Base-by-base conservation (phyloP, 2,888 invertebrate genomes). In the Eristalis arbustorum region DNA sequence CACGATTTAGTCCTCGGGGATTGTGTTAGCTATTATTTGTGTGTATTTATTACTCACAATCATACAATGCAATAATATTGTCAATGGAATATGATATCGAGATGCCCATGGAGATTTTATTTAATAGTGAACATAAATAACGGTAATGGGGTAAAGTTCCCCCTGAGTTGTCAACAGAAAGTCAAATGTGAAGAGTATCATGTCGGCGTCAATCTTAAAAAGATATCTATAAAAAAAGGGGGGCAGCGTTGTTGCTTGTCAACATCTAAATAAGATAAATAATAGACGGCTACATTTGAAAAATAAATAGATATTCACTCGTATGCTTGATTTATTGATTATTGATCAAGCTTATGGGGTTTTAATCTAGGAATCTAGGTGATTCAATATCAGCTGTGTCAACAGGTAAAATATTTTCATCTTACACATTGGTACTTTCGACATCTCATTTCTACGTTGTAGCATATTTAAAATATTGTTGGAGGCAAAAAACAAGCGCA, bases 1-100 rank as follows among this genome's bases (percentile, higher is more conserved):
- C 87, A 87, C 87, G 87, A 87, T 56, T 83, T 83, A 78, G 87
- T 83, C 83, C 78, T 79, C 74, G 63, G 87, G 75, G 62, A 78
- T 79, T 78, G 42, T 85, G 74, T 75, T 77, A 62, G 71, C 64
- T 68, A 64, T 78, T 71, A 78, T 82, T 83, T 74, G 61, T 66
- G 64, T 85, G 77, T 59, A 64, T 85, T 85, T 77, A 85, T 81
- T 81, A 76, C 63, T 73, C 25, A 59, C 25, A 76, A 73, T 64
- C 49, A 61, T 63, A 76, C 72, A 80, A 76, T 81, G 76, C 59
- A 72, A 75, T 79, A 66, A 40, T 75, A 62, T 75, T 75, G 74
- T 67, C 56, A 84, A 67, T 79, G 71, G 18, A 81, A 85, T 77
- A 56, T 71, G 76, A 84, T 71, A 74, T 73, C 62, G 49, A 59